These are phyloP conservation scores for Ypsolopha scabrella DNA, from an alignment of 2,888 invertebrate species.

Conservation along the genomic window DNA sequence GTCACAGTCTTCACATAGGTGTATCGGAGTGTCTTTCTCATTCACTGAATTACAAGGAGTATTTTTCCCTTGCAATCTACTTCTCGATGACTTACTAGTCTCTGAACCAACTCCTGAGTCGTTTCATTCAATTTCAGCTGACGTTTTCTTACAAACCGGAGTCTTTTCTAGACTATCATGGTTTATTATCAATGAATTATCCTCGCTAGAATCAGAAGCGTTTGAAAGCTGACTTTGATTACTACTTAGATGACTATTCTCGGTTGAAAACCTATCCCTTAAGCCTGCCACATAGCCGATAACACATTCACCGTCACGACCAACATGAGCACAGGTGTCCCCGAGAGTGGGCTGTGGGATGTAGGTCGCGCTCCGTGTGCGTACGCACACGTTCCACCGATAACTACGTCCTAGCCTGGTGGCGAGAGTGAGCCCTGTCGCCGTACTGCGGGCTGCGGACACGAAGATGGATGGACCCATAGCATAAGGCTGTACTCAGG, in stretches of 20 bases:
- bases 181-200: conserved; percentile 77
- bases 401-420: too few relatives aligned
- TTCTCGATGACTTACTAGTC: conserved; percentile 88
- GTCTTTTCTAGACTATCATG: conserved; percentile 70
- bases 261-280: too few relatives aligned
- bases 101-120: conserved; percentile 95
- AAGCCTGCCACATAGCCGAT: too few relatives aligned
- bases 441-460: too few relatives aligned
- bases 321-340: too few relatives aligned
- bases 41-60: conserved; percentile 54
- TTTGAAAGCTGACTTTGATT: conserved; percentile 83
- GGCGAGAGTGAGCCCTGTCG: too few relatives aligned
- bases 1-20: conserved; percentile 89
- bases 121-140: conserved; percentile 88
- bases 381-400: too few relatives aligned
- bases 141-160: conserved; percentile 67
- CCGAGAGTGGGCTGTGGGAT: too few relatives aligned
- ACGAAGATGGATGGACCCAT: too few relatives aligned
- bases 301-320: too few relatives aligned
- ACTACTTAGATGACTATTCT: conserved; percentile 74
- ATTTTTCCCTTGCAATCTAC: conserved; percentile 75
- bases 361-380: too few relatives aligned
- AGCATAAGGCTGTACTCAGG: too few relatives aligned
- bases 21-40: conserved; percentile 73
- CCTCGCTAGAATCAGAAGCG: conserved; percentile 89